phyloP scores from a whole-genome alignment of 2,888 invertebrate genomes.

The Eretmocerus hayati region DNA sequence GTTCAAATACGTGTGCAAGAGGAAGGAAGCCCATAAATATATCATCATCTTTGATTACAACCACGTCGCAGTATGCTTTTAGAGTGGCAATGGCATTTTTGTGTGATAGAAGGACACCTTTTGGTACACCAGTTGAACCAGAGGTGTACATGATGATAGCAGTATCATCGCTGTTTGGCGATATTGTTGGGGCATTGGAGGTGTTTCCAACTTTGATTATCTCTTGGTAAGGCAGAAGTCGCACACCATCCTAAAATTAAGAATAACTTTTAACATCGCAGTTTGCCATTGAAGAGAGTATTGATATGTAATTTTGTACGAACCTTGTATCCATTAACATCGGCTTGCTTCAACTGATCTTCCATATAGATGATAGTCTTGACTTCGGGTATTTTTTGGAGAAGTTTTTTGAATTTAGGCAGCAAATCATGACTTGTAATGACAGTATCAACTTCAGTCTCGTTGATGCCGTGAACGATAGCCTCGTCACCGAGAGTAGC shows the following conservation, averaged over 20 bases:
- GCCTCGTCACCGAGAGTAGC: conserved; percentile 96
- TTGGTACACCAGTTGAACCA: conserved; percentile 92
- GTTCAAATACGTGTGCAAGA: conserved; percentile 92
- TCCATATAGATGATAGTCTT: conserved; percentile 81
- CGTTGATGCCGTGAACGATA: conserved; percentile 91
- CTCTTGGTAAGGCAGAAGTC: conserved; percentile 68
- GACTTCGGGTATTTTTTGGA: conserved; percentile 66
- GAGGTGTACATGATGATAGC: conserved; percentile 99
- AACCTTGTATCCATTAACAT: conserved; percentile 61
- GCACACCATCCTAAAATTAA: conserved; percentile 54
- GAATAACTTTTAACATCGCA: background rate
- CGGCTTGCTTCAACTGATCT: conserved; percentile 72
- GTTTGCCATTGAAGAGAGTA: no score
- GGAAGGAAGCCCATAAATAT: conserved; percentile 92
- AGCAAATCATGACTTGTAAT: conserved; percentile 89
- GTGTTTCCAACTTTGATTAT: conserved; percentile 55
- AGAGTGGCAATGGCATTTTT: conserved; percentile 75
- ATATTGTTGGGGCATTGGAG: conserved; percentile 39
- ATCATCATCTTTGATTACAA: conserved; percentile 66
- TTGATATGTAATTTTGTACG: background rate
- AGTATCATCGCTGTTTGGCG: conserved; percentile 67
- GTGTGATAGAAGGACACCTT: conserved; percentile 80
- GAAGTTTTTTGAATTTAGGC: conserved; percentile 78
- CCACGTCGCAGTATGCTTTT: conserved; percentile 73
- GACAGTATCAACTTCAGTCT: conserved; percentile 89